phyloP scores from a whole-genome alignment of 2,797 vertebrate species.

The Chaunax sp. region DNA sequence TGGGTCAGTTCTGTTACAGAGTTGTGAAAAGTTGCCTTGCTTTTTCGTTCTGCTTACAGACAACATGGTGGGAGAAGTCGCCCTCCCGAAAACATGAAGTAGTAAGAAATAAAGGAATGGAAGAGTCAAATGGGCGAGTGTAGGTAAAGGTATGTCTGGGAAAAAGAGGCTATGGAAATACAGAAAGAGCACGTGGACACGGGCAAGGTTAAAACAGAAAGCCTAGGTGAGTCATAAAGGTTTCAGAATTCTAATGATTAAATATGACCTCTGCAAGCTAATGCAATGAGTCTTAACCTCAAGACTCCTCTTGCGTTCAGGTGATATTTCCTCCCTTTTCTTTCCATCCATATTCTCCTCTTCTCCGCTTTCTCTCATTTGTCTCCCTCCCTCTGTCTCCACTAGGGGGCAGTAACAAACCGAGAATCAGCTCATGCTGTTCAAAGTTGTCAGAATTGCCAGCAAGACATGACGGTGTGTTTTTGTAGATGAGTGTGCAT shows the following conservation, averaged over 20 bases:
- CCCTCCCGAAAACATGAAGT: conserved; percentile 24
- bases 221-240: conserved; percentile 28
- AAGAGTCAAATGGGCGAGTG: conserved; percentile 12
- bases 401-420: conserved; percentile 62
- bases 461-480: background rate
- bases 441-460: conserved; percentile 3
- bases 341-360: background rate
- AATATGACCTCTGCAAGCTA: conserved; percentile 28
- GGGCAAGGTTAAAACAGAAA: conserved; percentile 10
- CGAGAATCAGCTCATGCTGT: conserved; percentile 14
- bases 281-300: conserved; percentile 59
- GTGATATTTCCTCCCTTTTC: background rate
- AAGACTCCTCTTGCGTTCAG: too few relatives aligned
- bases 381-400: conserved; percentile 15
- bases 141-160: background rate
- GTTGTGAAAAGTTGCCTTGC: conserved; percentile 29
- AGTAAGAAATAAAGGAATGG: conserved; percentile 60
- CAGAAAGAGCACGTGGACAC: conserved; percentile 11
- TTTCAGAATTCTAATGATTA: conserved; percentile 40
- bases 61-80: conserved; percentile 15
- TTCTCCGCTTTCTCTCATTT: background rate
- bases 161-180: background rate
- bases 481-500: background rate
- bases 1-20: conserved; percentile 29
- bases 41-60: conserved; percentile 47